Conservation (phyloP, 64 coral and sea anemone genomes). For the Pachyseris speciosa region DNA sequence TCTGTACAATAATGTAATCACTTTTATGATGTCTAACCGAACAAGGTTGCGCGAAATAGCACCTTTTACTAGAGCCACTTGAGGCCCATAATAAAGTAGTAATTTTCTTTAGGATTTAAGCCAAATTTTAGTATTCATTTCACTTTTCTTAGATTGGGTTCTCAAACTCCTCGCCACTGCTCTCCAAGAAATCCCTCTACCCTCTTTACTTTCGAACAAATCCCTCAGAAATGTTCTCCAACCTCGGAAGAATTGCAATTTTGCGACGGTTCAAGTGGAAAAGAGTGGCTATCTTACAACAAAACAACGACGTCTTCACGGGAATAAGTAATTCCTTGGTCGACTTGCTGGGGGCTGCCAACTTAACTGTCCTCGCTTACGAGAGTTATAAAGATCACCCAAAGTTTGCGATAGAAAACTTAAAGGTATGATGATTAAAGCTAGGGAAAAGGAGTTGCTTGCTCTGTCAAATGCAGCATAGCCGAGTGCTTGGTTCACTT, state of each 20-base stretch:
- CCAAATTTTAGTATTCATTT: not conserved
- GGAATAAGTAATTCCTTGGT: constrained; percentile 78
- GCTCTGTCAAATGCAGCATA: no score
- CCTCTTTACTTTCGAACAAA: constrained; percentile 80
- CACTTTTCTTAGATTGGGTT: constrained; percentile 62
- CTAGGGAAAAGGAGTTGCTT: no score
- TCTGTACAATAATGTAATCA: no score
- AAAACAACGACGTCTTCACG: constrained; percentile 88
- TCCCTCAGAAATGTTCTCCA: constrained; percentile 72
- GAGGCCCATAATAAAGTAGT: no score
- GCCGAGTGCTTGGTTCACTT: no score
- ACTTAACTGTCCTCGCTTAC: constrained; percentile 64
- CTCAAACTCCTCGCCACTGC: constrained; percentile 59
- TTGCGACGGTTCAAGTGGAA: constrained; percentile 78
- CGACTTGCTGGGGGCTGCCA: constrained; percentile 42
- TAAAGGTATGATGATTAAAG: constrained; percentile 59
- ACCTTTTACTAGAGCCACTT: no score
- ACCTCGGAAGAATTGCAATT: constrained; percentile 75
- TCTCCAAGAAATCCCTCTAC: constrained; percentile 46
- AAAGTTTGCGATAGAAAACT: constrained; percentile 51
- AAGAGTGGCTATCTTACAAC: constrained; percentile 75
- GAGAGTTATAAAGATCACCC: constrained; percentile 79
- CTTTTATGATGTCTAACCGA: no score
- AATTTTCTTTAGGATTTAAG: no score
- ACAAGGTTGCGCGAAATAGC: no score